Base-by-base conservation (phyloP, 2,797 vertebrate species). In the Artibeus lituratus region DNA sequence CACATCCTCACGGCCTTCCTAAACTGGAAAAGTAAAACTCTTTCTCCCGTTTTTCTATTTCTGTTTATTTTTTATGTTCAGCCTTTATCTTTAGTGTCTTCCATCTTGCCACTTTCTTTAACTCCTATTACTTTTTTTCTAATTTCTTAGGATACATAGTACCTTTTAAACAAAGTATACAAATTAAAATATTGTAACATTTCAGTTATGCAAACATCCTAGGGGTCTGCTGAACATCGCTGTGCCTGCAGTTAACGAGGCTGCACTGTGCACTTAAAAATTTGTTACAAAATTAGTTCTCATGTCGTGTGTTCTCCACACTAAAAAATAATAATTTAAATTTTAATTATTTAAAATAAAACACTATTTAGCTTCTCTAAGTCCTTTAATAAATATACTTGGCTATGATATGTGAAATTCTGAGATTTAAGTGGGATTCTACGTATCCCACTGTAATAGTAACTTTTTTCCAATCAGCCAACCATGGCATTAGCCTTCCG, bases 131-230 rank as follows among this genome's bases (percentile, higher is more conserved):
- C 32, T 49, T 88, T 53, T 53, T 35, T 49, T 42, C 19, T 59
- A 47, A 67, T 35, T 39, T 85, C 22, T 80, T 86, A 81, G 24
- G 15, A 82, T 59, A 10, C 35, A 24, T 18, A 53, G 21, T 69
- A 88, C 19, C 44, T 51, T 92, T 90, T 44, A 77, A 55, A 80
- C 65, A 44, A 87, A 76, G 37, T 82, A 57, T 90, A 12, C 22
- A 67, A 80, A 32, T 44, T 32, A 39, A 69, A 59, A 19, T 57
- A 24, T 57, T 10, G 22, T 11, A 57, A 26, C 55, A 57, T 57
- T 57, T 57, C 55, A 57, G 55, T 57, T 10, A 24, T 4, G 22
- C 2, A 3, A 24, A 57, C 7, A 3, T 26, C 55, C 22, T 21
- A 57, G 22, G 55, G 55, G 55, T 57, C 55, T 57, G 22, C 55